A percentile compares a stretch with the other conserved stretches of the same genome.
Conservation (phyloP, 2,888 invertebrate genomes). For the Listrodromus nycthemerus region DNA sequence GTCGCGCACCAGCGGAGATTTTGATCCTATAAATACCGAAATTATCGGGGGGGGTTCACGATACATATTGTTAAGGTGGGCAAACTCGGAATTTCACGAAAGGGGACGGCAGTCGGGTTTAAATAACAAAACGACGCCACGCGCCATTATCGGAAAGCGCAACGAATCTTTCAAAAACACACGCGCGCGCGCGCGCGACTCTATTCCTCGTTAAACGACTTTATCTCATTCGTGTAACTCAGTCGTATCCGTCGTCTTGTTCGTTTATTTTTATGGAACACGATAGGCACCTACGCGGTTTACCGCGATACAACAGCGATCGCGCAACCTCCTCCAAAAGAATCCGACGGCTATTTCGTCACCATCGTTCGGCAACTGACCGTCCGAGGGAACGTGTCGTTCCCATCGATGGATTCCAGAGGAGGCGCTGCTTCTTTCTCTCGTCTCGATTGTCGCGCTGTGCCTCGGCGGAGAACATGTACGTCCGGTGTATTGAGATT, state of each 20-base stretch:
- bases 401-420: background rate
- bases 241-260: no score
- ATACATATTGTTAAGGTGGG: slow-evolving; percentile 60
- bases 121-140: slow-evolving; percentile 27
- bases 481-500: background rate
- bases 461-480: no score
- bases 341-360: background rate
- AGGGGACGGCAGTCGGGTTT: slow-evolving; percentile 6
- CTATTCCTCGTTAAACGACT: no score
- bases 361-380: background rate
- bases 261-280: no score
- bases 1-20: slow-evolving; percentile 72
- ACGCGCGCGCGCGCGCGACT: no score
- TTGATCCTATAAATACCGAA: slow-evolving; percentile 83
- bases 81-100: slow-evolving; percentile 38
- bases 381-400: background rate
- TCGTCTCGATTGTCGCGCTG: background rate
- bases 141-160: background rate
- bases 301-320: background rate
- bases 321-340: background rate
- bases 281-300: no score
- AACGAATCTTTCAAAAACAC: slow-evolving; percentile 10
- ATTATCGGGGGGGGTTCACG: slow-evolving; percentile 76
- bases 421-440: background rate
- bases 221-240: no score